Base-by-base conservation (phyloP, 1,140 invertebrate genomes). In the Drosophila bifasciata region DNA sequence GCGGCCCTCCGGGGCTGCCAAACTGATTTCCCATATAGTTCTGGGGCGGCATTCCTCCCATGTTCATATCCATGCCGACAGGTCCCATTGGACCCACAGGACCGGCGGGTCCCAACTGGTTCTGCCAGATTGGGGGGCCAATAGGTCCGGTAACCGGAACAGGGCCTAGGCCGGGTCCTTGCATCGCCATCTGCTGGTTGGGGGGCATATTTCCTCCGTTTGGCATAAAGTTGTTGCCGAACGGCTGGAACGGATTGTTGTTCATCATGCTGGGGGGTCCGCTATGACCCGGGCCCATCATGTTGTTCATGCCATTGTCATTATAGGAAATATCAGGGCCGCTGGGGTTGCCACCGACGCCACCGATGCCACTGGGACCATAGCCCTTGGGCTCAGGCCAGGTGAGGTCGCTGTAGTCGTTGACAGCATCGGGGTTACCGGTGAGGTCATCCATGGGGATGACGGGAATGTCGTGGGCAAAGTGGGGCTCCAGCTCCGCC, bases 381-480 rank as follows among this genome's bases (percentile, higher is more conserved):
- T 92, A 93, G 17, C 93, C 94, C 83, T 96, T 96, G 0, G 96
- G 96, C 85, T 97, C 96, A 1, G 96, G 96, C 96, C 96, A 97
- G 2, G 95, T 93, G 76, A 94, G 93, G 45, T 92, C 92, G 67
- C 94, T 94, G 79, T 95, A 96, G 84, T 97, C 96, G 76, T 95
- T 95, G 17, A 96, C 93, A 68, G 94, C 96, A 76, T 96, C 96
- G 43, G 94, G 94, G 85, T 95, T 96, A 1, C 96, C 96, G 0
- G 95, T 95, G 0, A 97, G 93, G 93, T 98, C 97, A 69, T 98
- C 96, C 50, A 98, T 92, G 5, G 97, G 97, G 92, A 99, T 98
- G 6, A 94, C 92, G 69, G 95, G 95, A 2, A 96, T 95, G 84
- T 97, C 96, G 1, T 93, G 93, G 49, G 94, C 94, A 70, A 95